Evolutionary conservation across 1,140 invertebrate genomes (phyloP), one percentile per base, ranked within the genome.

Genomic region (Spodoptera litura): DNA sequence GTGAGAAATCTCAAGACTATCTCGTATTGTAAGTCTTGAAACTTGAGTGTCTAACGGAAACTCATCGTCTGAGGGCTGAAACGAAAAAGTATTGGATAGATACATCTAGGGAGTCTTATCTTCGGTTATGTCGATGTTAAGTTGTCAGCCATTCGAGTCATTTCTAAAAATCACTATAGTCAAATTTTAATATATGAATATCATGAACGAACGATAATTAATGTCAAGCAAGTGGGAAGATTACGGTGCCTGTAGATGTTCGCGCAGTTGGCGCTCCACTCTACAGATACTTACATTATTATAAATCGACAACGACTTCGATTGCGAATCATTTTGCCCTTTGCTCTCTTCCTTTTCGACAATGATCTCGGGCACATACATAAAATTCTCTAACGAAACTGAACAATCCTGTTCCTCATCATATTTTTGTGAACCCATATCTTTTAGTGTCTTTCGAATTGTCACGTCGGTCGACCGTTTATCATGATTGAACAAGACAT

Each of bases 1-100:
- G 79, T 89, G 85, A 31, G 58, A 84, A 75, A 92, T 81, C 82
- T 90, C 91, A 77, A 92, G 64, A 81, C 91, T 92, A 84, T 92
- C 89, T 74, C 85, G 81, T 73, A 88, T 78, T 20, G 83, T 82
- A 53, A 91, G 49, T 79, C 81, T 82, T 70, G 87, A 79, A n/a
- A 44, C 11, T 68, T 38, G 68, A 62, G 81, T 82, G 6, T 59
- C 71, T 73, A 68, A 2, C 10, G 78, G 66, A 35, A 27, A 35
- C 11, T 35, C 64, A 51, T 78, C 64, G 25, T 59, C 71, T 27
- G 62, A 52, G 77, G 61, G 61, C 88, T 90, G 83, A 81, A 87
- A 89, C 68, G 56, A 79, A 76, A 85, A 84, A 73, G 56, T 25
- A 49, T 51, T 35, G 53, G 12, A 51, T 35, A 3, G 25, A 64